phyloP scores from a whole-genome alignment of 2,797 vertebrate genomes.

The Gila robusta region DNA sequence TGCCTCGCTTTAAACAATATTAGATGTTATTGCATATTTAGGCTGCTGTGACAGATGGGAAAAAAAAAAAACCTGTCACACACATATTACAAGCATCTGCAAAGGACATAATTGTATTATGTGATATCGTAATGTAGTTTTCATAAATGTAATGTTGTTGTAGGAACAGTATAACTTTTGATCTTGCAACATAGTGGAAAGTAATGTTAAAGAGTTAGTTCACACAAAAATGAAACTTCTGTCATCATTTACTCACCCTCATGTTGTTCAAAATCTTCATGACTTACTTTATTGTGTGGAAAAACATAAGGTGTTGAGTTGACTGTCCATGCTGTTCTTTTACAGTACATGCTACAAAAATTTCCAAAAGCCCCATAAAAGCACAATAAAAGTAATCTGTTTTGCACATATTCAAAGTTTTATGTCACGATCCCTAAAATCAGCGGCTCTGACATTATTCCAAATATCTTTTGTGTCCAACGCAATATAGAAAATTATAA shows the following conservation, averaged over 20 bases:
- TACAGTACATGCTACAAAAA: neutral
- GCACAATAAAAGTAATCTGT: neutral
- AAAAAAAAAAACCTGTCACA: neutral
- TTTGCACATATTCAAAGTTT: neutral
- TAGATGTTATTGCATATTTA: conserved; percentile 37
- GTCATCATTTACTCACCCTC: neutral
- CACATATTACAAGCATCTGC: conserved; percentile 15
- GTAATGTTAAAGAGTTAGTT: neutral
- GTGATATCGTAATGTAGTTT: conserved; percentile 29
- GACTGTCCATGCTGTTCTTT: neutral
- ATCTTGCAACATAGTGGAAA: neutral
- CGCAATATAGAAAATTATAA: neutral
- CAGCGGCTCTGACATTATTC: neutral
- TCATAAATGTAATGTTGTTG: conserved; percentile 7
- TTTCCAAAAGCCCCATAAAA: neutral
- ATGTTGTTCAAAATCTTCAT: neutral
- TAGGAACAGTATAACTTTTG: conserved; percentile 8
- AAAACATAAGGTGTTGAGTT: neutral
- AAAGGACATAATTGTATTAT: neutral
- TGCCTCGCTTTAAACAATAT: conserved; percentile 29
- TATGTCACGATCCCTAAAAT: too few species aligned
- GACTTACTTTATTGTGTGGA: too few species aligned
- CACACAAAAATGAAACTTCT: neutral
- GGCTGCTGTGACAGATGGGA: conserved; percentile 14
- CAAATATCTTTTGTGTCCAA: neutral